phyloP scores from a whole-genome alignment of 2,797 vertebrate genomes.

The Fistularia commersonii region DNA sequence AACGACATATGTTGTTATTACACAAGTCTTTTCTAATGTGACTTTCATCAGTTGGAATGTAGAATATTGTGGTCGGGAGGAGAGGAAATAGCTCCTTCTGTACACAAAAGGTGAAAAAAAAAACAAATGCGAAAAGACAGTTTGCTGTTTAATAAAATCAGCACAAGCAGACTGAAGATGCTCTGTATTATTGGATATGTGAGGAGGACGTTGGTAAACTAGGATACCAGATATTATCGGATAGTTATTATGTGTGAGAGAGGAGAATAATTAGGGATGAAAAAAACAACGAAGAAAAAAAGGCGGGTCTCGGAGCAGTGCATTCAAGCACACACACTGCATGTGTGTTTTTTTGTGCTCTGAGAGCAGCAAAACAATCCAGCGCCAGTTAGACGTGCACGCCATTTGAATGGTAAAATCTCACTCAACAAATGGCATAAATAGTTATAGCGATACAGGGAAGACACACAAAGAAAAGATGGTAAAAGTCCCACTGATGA shows the following conservation, averaged over 20 bases:
- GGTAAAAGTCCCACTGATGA: too few species aligned
- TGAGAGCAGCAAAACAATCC: too few species aligned
- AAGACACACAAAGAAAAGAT: too few species aligned
- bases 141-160: conserved; percentile 13
- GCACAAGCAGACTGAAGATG: conserved; percentile 5
- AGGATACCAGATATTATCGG: not conserved
- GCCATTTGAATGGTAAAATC: too few species aligned
- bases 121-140: conserved; percentile 1
- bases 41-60: conserved; percentile 31
- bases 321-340: too few species aligned
- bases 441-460: too few species aligned
- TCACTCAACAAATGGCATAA: too few species aligned
- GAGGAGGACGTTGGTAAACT: conserved; percentile 3
- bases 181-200: conserved; percentile 5
- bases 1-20: conserved; percentile 9
- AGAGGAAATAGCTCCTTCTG: conserved; percentile 8
- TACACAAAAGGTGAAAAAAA: too few species aligned
- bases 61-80: conserved; percentile 1
- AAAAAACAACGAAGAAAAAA: not conserved
- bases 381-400: too few species aligned
- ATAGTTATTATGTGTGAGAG: not conserved
- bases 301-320: too few species aligned
- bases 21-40: conserved; percentile 31
- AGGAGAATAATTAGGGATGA: not conserved
- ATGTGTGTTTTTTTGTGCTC: too few species aligned